Base-by-base conservation (phyloP, 2,797 vertebrate genomes). In the Gadopsis bispinosus region DNA sequence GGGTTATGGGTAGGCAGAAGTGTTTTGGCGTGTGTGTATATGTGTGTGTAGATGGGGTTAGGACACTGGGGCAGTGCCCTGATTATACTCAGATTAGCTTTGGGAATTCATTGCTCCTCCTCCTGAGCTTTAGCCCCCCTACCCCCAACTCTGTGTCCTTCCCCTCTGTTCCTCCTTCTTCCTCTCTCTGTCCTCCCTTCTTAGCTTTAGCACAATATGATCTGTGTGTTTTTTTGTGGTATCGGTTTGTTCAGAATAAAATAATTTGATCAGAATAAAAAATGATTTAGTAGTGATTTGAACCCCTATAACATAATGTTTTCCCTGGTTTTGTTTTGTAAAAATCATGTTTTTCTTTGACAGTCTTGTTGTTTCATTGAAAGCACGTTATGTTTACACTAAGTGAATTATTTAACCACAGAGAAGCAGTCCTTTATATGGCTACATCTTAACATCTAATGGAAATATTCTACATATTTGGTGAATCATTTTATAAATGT, bases 71-170 rank as follows among this genome's bases (percentile, higher is more conserved):
- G 91, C 93, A 85, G 84, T 90, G 93, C 92, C 92, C 94, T 95
- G 92, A 95, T 95, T 95, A 94, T 84, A 90, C 84, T 91, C 88
- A 93, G 91, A 94, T 95, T 95, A 91, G 92, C 87, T 92, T 88
- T 66, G 93, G 93, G 93, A 95, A 92, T 95, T 93, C 78, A 61
- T 79, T 3, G 65, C 85, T 81, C 89, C 88, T 88, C 86, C 85
- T 86, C 80, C 47, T 69, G 76, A 86, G 79, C 79, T 85, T 81
- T 79, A 37, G 17, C 47, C 79, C 73, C 33, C 39, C 67, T 51
- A 77, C 41, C 63, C 33, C 69, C 29, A 69, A 20, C 63, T 59
- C 71, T 60, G 13, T 83, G 74, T 31, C 14, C 56, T 43, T 22
- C 31, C 10, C 39, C 45, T 50, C 20, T 12, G 3, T 69, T 19